Base-by-base conservation (phyloP, 2,113 vertebrate species). In the Willisornis vidua region DNA sequence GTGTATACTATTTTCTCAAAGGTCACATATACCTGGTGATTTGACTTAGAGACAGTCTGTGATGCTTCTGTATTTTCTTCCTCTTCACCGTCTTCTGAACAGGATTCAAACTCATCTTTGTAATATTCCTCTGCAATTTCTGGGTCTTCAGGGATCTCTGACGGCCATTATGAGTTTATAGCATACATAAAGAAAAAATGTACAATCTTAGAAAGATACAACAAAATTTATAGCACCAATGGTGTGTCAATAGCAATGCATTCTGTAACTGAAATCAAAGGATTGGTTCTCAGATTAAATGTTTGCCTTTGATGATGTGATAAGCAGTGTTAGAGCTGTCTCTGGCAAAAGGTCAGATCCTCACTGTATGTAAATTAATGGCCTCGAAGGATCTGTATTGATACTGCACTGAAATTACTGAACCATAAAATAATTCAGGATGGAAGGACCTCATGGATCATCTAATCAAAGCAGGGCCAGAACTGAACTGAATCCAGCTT, bases 71-170 rank as follows among this genome's bases (percentile, higher is more conserved):
- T 89, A 12, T 83, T 67, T 29, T 80, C 97, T 55, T 97, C 97
- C 57, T 97, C 98, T 49, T 98, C 98, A 54, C 98, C 97, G 41
- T 94, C 95, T 97, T 98, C 98, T 48, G 98, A 99, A 90, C 95
- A 99, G 74, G 98, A 99, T 61, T 99, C 98, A 91, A 99, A 99
- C 5, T 94, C 95, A 62, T 99, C 98, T 45, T 98, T 95, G 41
- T 98, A 98, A 96, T 98, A 98, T 85, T 97, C 97, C 91, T 99
- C 98, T 80, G 98, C 98, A 51, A 96, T 74, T 39, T 94, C 96
- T 16, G 98, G 98, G 74, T 99, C 98, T 97, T 98, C 98, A 3
- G 98, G 98, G 85, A 99, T 99, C 51, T 97, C 98, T 99, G 90
- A 83, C 86, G 63, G 63, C 18, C 90, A 66, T 84, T 70, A 70